A percentile compares a stretch with the other conserved stretches of the same genome.
Evolutionary conservation across 1,140 invertebrate species (phyloP).

Genomic region (Papilio glaucus): DNA sequence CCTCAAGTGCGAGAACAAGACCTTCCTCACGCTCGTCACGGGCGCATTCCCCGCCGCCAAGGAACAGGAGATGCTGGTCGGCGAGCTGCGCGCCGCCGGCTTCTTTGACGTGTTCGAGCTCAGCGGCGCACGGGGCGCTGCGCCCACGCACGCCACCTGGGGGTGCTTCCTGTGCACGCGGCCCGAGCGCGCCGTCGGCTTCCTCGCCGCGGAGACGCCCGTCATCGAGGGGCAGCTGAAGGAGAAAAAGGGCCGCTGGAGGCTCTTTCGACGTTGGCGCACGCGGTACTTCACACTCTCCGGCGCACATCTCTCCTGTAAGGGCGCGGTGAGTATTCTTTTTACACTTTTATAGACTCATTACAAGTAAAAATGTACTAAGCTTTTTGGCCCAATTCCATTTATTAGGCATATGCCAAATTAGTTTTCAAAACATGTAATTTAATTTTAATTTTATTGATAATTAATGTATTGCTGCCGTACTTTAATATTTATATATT

Average conservation of each 20-base stretch:
- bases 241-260: conserved; percentile 97
- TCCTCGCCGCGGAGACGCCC: conserved; percentile 89
- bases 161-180: conserved; percentile 96
- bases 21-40: conserved; percentile 95
- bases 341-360: neutral
- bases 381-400: neutral
- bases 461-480: too few species aligned
- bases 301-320: conserved; percentile 94
- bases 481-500: too few species aligned
- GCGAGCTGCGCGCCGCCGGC: conserved; percentile 92
- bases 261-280: conserved; percentile 94
- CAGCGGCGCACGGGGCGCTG: conserved; percentile 79
- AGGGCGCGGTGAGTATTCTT: conserved; percentile 89
- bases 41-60: conserved; percentile 95
- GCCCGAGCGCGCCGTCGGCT: conserved; percentile 93
- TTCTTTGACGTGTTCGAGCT: conserved; percentile 97
- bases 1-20: conserved; percentile 94
- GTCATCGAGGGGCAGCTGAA: conserved; percentile 96
- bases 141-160: conserved; percentile 85
- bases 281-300: conserved; percentile 97
- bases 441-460: too few species aligned
- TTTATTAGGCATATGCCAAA: too few species aligned
- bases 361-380: too few species aligned
- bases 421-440: too few species aligned
- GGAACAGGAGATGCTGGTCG: conserved; percentile 93